These are phyloP conservation scores for Amblyopsis rosae DNA, from an alignment of 2,113 vertebrate species.

Conservation along the genomic window DNA sequence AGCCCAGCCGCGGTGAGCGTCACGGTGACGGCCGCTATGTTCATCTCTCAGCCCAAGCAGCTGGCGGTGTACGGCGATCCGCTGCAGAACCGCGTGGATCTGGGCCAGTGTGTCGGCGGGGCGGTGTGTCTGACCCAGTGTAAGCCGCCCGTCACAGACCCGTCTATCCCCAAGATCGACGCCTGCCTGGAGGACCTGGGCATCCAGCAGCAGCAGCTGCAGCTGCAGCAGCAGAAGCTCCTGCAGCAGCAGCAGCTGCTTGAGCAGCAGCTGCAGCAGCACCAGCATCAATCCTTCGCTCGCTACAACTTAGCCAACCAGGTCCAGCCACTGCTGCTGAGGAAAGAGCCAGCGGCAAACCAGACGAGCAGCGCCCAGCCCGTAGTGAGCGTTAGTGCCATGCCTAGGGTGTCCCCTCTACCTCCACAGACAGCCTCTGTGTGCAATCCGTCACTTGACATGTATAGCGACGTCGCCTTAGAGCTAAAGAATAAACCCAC, in stretches of 20 bases:
- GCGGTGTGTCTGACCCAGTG: conserved; percentile 90
- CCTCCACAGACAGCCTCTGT: conserved; percentile 73
- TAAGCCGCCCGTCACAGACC: conserved; percentile 79
- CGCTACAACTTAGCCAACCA: conserved; percentile 90
- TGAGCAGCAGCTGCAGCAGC: conserved; percentile 81
- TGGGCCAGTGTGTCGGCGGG: conserved; percentile 88
- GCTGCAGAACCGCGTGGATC: conserved; percentile 90
- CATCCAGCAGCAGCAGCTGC: conserved; percentile 79
- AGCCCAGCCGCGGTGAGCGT: conserved; percentile 86
- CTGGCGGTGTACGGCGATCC: conserved; percentile 93
- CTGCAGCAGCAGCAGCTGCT: conserved; percentile 80
- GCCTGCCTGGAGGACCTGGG: conserved; percentile 83
- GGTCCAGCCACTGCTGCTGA: conserved; percentile 78
- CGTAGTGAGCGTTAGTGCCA: conserved; percentile 68
- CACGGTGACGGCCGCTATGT: conserved; percentile 87
- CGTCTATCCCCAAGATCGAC: conserved; percentile 78
- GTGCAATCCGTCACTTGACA: conserved; percentile 73
- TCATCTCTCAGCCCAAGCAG: conserved; percentile 88
- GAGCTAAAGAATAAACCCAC: conserved; percentile 87
- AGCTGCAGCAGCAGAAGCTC: conserved; percentile 80
- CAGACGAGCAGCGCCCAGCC: conserved; percentile 80
- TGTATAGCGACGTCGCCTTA: conserved; percentile 81
- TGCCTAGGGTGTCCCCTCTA: conserved; percentile 79
- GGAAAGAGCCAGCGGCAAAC: conserved; percentile 86
- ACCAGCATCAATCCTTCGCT: conserved; percentile 84